Evolutionary conservation across 2,888 invertebrate species (phyloP).

Genomic region (Quadroppia sp.): DNA sequence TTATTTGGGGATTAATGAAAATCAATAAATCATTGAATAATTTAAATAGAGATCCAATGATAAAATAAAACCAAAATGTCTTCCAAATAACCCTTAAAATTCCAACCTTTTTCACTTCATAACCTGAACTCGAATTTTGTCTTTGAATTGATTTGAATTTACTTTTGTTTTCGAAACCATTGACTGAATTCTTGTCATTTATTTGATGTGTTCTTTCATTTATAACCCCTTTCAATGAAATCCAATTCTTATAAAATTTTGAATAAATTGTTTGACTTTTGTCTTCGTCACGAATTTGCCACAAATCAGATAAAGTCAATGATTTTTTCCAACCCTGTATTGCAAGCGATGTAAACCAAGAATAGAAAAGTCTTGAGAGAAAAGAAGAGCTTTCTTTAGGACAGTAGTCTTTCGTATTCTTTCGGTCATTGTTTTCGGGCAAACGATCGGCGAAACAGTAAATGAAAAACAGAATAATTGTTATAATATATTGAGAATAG

Average conservation of each 20-base stretch:
- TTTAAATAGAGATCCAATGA: conserved; percentile 52
- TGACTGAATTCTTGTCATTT: no score
- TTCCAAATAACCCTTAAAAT: conserved; percentile 39
- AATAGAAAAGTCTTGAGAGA: conserved; percentile 43
- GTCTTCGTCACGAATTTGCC: conserved; percentile 49
- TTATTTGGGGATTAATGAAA: conserved; percentile 54
- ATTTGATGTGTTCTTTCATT: neutral
- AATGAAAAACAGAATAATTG: neutral
- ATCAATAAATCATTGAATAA: conserved; percentile 53
- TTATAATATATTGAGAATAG: neutral
- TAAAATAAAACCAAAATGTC: conserved; percentile 47
- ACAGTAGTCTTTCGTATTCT: conserved; percentile 36
- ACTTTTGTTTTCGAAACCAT: no score
- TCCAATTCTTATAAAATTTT: neutral
- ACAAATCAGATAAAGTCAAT: conserved; percentile 51
- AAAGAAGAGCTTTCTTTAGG: conserved; percentile 43
- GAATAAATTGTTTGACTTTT: conserved; percentile 1
- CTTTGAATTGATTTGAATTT: no score
- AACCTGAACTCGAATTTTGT: neutral
- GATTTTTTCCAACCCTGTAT: conserved; percentile 51
- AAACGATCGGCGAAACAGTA: conserved; percentile 12
- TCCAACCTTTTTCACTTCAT: neutral
- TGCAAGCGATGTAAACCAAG: conserved; percentile 48
- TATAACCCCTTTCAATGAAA: neutral
- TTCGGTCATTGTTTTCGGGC: neutral